A percentile compares a stretch with the other conserved stretches of the same genome.
phyloP scores from a whole-genome alignment of 2,113 vertebrate genomes.

The Sander vitreus region DNA sequence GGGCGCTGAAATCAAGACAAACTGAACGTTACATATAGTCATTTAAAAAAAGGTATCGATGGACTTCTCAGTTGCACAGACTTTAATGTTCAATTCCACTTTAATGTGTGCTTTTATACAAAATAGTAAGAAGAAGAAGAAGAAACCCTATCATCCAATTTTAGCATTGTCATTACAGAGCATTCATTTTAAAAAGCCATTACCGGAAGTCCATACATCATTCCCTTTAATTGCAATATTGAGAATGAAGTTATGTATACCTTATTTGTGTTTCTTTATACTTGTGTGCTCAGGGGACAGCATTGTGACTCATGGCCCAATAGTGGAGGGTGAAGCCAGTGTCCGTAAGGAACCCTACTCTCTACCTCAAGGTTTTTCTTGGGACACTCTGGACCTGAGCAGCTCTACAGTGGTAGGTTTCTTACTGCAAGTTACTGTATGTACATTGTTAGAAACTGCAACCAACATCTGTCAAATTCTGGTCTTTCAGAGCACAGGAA shows the following conservation, averaged over 20 bases:
- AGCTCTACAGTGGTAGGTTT: constrained; percentile 88
- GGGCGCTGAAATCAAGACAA: no score
- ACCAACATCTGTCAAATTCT: neutral
- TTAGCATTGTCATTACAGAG: neutral
- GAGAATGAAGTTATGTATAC: neutral
- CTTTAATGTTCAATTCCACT: neutral
- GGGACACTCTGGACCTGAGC: constrained; percentile 92
- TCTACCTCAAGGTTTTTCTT: constrained; percentile 92
- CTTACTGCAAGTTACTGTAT: constrained; percentile 71
- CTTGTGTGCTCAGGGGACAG: constrained; percentile 85
- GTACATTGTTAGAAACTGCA: neutral
- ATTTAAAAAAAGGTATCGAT: neutral
- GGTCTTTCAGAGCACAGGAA: neutral
- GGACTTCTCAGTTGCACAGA: neutral
- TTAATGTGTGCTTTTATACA: neutral
- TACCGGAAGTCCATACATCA: neutral
- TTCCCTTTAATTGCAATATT: neutral
- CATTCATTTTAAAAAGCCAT: neutral
- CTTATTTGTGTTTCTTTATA: neutral
- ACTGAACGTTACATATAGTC: no score
- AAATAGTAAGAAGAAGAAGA: neutral
- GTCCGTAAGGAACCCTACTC: constrained; percentile 92
- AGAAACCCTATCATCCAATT: neutral
- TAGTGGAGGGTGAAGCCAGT: constrained; percentile 86
- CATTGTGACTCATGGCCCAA: constrained; percentile 87